Evolutionary conservation across 2,113 vertebrate genomes (phyloP), one percentile per base, ranked within the genome.

Genomic region (Syngnathus scovelli): DNA sequence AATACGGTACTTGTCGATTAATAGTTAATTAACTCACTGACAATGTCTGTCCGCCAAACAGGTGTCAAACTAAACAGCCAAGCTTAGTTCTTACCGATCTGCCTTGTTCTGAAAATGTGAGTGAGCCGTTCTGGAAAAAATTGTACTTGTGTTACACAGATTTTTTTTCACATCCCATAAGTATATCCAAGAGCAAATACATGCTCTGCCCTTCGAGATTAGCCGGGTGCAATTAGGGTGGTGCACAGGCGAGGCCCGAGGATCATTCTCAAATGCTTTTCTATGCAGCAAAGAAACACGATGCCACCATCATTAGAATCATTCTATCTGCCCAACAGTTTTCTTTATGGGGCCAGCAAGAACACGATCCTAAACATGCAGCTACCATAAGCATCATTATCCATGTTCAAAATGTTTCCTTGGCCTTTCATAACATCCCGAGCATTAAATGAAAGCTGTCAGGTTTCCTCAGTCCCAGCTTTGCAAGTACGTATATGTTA

Each of bases 351-450:
- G 39, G 13, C 39, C 38, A 21, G 41, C 10, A 63, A 63, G 39
- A 44, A 63, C 12, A 46, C 1, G 61, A 44, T n/a, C 12, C 18
- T 63, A n/a, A 63, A 63, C 21, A 41, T 46, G 37, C 58, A 33
- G 70, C 67, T 67, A 41, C 71, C 72, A 72, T 71, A 68, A 72
- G 83, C 85, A 74, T 87, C 79, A 86, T 85, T 85, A 87, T 75
- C 85, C 72, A 13, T 52, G 66, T 66, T 81, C 66, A 48, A 72
- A 66, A 51, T 73, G 59, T 75, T 79, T 86, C 76, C 72, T 64
- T 58, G 61, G 83, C 82, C 80, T 85, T 88, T 69, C 70, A 86
- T 82, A 87, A 87, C 82, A 89, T 83, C 73, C 73, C 70, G 65
- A 60, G 64, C 72, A 83, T 78, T 69, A 83, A 85, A 84, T 80